Evolutionary conservation across 2,888 invertebrate genomes (phyloP).

Genomic region (Lutraria lutraria): DNA sequence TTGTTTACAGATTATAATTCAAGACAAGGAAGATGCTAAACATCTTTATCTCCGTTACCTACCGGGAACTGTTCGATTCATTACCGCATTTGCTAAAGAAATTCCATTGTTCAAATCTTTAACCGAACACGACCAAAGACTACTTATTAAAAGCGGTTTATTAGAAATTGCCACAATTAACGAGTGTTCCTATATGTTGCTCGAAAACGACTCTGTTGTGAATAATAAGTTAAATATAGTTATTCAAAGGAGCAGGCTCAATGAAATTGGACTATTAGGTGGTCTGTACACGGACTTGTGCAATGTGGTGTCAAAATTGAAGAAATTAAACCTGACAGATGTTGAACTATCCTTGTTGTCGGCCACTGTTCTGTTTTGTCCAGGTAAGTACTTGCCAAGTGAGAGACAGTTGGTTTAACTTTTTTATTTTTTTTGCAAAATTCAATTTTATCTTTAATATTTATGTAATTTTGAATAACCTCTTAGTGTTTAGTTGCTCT

Average conservation of each 20-base stretch:
- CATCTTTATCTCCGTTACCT: slow-evolving; percentile 79
- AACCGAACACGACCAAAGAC: slow-evolving; percentile 77
- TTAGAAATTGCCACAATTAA: slow-evolving; percentile 79
- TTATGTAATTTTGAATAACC: too few species aligned
- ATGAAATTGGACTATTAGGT: slow-evolving; percentile 73
- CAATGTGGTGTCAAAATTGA: slow-evolving; percentile 68
- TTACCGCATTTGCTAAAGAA: slow-evolving; percentile 81
- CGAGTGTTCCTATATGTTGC: slow-evolving; percentile 73
- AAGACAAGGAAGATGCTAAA: slow-evolving; percentile 66
- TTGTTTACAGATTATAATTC: slow-evolving; percentile 43
- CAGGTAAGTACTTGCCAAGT: slow-evolving; percentile 68
- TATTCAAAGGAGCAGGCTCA: slow-evolving; percentile 57
- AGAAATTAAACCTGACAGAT: slow-evolving; percentile 72
- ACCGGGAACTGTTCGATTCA: slow-evolving; percentile 79
- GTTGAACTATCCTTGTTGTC: slow-evolving; percentile 76
- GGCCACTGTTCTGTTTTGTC: slow-evolving; percentile 78
- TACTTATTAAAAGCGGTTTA: slow-evolving; percentile 79
- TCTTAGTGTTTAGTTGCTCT: too few species aligned
- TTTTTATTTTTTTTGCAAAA: neutral
- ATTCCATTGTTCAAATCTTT: slow-evolving; percentile 81
- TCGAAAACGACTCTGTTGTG: slow-evolving; percentile 59
- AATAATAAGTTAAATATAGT: slow-evolving; percentile 74
- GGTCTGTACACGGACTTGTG: slow-evolving; percentile 71
- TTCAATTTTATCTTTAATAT: too few species aligned
- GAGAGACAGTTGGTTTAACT: neutral